phyloP scores from a whole-genome alignment of 2,797 vertebrate species.

The Phaenicophaeus curvirostris region DNA sequence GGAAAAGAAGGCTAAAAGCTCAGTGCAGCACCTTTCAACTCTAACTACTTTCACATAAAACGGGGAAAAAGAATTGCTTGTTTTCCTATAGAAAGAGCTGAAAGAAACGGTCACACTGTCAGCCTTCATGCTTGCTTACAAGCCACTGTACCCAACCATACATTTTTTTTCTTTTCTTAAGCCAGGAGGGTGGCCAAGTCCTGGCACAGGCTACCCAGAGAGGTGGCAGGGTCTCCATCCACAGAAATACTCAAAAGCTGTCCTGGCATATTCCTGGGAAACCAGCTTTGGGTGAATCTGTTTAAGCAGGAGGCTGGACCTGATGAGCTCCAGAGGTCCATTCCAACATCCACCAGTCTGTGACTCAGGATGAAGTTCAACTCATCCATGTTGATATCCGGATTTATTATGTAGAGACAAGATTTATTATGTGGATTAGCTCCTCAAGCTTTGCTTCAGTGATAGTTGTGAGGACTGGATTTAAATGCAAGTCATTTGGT shows the following conservation, averaged over 20 bases:
- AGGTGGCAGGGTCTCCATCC: background rate
- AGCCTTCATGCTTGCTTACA: background rate
- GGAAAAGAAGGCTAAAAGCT: background rate
- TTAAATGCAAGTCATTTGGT: background rate
- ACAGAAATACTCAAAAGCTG: background rate
- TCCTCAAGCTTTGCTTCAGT: background rate
- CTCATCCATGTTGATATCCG: background rate
- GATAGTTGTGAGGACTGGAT: rapidly evolving
- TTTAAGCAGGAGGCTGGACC: background rate
- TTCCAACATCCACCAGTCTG: background rate
- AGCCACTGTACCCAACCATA: background rate
- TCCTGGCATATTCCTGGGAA: background rate
- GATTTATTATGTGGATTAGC: background rate
- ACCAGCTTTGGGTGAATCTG: background rate
- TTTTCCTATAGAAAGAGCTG: background rate
- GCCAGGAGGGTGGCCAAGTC: background rate
- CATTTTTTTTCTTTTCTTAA: too few relatives aligned
- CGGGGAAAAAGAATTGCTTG: background rate
- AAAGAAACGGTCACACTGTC: background rate
- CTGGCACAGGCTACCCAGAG: background rate
- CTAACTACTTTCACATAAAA: background rate
- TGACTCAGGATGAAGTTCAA: background rate
- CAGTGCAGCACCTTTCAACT: background rate
- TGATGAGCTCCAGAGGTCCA: background rate
- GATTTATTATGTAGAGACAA: background rate